These are phyloP conservation scores for Oxygymnocypris stewartii DNA, from an alignment of 2,113 vertebrate genomes.

Conservation along the genomic window DNA sequence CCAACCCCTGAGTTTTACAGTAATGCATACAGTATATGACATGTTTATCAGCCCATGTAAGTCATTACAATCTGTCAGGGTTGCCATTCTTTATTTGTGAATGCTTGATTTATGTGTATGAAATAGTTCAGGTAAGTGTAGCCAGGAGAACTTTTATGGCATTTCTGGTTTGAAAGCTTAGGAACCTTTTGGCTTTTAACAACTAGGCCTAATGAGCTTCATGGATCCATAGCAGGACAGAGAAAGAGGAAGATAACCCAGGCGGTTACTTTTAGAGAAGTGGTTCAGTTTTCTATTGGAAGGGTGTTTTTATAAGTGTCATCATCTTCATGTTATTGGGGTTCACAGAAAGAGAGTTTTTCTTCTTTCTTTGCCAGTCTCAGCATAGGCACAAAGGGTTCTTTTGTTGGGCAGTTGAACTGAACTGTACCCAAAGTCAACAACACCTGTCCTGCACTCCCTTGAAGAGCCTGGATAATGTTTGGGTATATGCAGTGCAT, in stretches of 20 bases:
- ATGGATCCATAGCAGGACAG: not conserved
- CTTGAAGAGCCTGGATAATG: not conserved
- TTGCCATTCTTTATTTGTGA: not conserved
- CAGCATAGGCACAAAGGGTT: conserved; percentile 46
- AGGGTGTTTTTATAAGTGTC: not conserved
- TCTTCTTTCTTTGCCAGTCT: not conserved
- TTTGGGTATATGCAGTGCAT: not conserved
- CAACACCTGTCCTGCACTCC: not conserved
- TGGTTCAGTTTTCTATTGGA: not conserved
- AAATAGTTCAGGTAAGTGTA: not conserved
- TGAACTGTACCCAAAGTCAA: conserved; percentile 39
- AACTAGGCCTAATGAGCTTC: not conserved
- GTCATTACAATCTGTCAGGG: not conserved
- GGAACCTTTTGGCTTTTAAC: not conserved
- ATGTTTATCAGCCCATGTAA: not conserved
- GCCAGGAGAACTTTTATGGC: not conserved
- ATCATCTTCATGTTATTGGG: not conserved
- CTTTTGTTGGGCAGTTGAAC: conserved; percentile 47
- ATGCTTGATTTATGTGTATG: not conserved
- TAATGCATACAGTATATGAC: not conserved
- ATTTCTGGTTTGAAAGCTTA: not conserved
- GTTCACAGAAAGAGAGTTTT: not conserved
- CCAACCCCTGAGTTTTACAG: no score
- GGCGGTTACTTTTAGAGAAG: not conserved
- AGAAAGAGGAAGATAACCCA: not conserved